Conservation (phyloP, 2,888 invertebrate species). For the Oasisia sp. region DNA sequence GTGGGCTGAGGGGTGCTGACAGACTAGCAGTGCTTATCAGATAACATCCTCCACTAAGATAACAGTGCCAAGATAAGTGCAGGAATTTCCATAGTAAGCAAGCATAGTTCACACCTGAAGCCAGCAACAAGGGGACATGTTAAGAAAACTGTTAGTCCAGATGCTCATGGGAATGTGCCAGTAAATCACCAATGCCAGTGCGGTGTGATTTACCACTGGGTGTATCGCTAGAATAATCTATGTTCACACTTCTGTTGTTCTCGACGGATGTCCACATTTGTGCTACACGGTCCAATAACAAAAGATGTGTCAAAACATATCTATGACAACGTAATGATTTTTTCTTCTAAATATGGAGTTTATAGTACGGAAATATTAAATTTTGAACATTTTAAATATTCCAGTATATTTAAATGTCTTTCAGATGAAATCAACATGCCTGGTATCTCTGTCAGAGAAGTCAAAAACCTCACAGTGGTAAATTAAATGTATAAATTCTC, state of each 20-base stretch:
- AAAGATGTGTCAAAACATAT: neutral
- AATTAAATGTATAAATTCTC: neutral
- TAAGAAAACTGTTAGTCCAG: neutral
- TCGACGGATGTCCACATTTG: too few relatives aligned
- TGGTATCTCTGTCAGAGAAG: neutral
- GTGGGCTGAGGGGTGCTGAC: neutral
- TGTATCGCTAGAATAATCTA: neutral
- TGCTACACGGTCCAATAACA: too few relatives aligned
- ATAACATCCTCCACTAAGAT: slow-evolving; percentile 1
- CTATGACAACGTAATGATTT: neutral
- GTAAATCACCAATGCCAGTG: neutral
- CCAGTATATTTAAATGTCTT: neutral
- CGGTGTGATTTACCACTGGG: neutral
- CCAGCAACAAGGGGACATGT: neutral
- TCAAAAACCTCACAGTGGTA: neutral
- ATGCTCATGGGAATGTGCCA: neutral
- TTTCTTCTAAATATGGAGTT: neutral
- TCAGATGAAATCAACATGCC: neutral
- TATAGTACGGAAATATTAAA: neutral
- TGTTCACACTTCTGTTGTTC: neutral
- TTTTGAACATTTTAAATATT: neutral
- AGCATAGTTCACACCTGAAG: neutral
- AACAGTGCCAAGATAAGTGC: neutral
- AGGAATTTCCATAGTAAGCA: neutral
- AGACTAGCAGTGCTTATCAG: neutral